phyloP scores from a whole-genome alignment of 2,888 invertebrate species.

The Crocallis elinguaria region DNA sequence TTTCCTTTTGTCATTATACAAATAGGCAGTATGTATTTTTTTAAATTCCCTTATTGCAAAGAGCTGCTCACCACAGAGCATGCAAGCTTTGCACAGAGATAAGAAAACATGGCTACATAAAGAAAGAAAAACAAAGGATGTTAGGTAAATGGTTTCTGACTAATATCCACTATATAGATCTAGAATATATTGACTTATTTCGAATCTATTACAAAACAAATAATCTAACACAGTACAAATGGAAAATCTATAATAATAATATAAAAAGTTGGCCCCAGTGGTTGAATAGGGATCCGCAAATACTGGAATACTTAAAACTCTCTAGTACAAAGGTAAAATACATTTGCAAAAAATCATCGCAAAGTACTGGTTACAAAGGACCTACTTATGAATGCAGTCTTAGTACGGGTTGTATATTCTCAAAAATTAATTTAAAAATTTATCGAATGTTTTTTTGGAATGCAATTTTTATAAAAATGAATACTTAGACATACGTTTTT shows the following conservation, averaged over 20 bases:
- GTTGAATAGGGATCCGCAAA: conserved; percentile 75
- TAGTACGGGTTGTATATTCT: conserved; percentile 69
- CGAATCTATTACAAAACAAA: conserved; percentile 29
- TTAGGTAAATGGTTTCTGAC: too few relatives aligned
- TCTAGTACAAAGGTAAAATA: conserved; percentile 55
- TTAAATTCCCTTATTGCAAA: too few relatives aligned
- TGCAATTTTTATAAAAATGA: conserved; percentile 69
- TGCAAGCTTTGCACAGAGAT: too few relatives aligned
- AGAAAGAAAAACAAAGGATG: too few relatives aligned
- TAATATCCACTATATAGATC: too few relatives aligned
- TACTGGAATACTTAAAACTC: conserved; percentile 70
- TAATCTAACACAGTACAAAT: conserved; percentile 31
- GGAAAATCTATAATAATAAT: conserved; percentile 59
- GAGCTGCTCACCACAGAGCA: too few relatives aligned
- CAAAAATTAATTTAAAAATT: conserved; percentile 64
- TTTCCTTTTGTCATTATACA: too few relatives aligned
- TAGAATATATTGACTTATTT: conserved; percentile 30
- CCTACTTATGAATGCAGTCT: conserved; percentile 76
- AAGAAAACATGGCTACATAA: too few relatives aligned
- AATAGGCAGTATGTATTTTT: too few relatives aligned
- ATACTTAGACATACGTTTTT: conserved; percentile 45
- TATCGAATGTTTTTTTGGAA: conserved; percentile 69
- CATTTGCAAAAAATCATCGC: conserved; percentile 63
- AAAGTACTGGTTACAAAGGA: conserved; percentile 63
- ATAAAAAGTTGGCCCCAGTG: conserved; percentile 80